Evolutionary conservation across 1,140 invertebrate genomes (phyloP).

Genomic region (Calliopsis andreniformis): DNA sequence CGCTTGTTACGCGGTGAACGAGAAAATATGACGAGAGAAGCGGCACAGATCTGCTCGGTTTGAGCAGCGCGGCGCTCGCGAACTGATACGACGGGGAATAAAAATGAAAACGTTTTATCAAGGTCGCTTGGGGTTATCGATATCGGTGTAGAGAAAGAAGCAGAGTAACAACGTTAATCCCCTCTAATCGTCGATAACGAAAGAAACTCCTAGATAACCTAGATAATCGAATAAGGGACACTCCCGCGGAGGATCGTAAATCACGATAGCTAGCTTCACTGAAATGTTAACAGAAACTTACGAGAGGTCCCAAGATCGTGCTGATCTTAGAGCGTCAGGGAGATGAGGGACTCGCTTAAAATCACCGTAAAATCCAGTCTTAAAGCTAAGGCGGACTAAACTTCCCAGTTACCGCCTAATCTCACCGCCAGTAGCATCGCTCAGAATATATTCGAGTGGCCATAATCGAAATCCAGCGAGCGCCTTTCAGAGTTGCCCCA

Average conservation of each 20-base stretch:
- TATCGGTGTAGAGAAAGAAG: too few species aligned
- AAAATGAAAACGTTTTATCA: not conserved
- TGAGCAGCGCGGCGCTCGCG: conserved; percentile 13
- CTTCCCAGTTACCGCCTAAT: conserved; percentile 55
- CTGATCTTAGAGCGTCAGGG: conserved; percentile 11
- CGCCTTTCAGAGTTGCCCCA: not conserved
- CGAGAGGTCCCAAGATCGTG: not conserved
- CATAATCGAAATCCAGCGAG: conserved; percentile 15
- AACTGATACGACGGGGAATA: too few species aligned
- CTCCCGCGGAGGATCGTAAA: too few species aligned
- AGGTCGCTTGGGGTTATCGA: too few species aligned
- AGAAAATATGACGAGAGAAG: not conserved
- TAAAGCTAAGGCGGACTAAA: conserved; percentile 49
- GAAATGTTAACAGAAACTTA: conserved; percentile 24
- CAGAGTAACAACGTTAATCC: too few species aligned
- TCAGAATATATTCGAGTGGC: conserved; percentile 39
- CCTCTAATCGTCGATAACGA: too few species aligned
- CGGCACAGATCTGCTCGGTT: too few species aligned
- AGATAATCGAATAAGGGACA: too few species aligned
- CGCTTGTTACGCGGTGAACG: conserved; percentile 5
- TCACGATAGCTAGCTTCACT: not conserved
- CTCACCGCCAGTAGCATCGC: conserved; percentile 6
- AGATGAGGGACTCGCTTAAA: conserved; percentile 34
- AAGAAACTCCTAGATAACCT: too few species aligned
- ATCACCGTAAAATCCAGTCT: conserved; percentile 50